Base-by-base conservation (phyloP, 1,140 invertebrate genomes). In the Drosophila lowei region DNA sequence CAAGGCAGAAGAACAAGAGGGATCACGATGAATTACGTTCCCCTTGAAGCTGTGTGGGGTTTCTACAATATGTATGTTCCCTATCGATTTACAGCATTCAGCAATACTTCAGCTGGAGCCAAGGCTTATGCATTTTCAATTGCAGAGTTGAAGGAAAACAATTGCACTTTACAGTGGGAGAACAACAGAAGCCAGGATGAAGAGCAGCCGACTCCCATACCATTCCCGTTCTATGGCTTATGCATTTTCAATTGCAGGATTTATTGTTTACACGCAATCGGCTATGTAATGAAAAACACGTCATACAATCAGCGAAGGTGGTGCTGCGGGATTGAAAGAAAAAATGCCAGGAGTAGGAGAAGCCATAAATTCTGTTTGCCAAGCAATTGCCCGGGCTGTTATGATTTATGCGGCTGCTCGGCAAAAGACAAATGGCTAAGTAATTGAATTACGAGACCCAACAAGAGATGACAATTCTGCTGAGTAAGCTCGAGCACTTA, bases 261-360 rank as follows among this genome's bases (percentile, higher is more conserved):
- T 86, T 81, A 78, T 83, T 88, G 83, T 88, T 74, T 88, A 68
- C 79, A 83, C 59, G 61, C 83, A 88, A 88, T 88, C 83, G 88
- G 71, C 74, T 71, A 65, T 62, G 66, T 88, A 86, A 88, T 86
- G 72, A 72, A 84, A 79, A 78, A 56, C 62, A 77, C 56, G 54
- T 61, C 63, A 61, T 57, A 65, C 66, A 83, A 79, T 79, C 79
- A 79, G 73, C 62, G 59, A 7, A 30, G 28, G 30, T 34, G 34
- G 11, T 2, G 3, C 9, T 4, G 9, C 28, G 28, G 8, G 28
- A 9, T 30, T 8, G 8, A 30, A 46, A 18, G n/a, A 34, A 53
- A 63, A 63, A 34, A n/a, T 49, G 2, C 48, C n/a, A n/a, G n/a
- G n/a, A n/a, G n/a, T n/a, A 52, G 57, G 56, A 53, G 56, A 23